phyloP scores from a whole-genome alignment of 2,888 invertebrate species.

The Mythimna impura region DNA sequence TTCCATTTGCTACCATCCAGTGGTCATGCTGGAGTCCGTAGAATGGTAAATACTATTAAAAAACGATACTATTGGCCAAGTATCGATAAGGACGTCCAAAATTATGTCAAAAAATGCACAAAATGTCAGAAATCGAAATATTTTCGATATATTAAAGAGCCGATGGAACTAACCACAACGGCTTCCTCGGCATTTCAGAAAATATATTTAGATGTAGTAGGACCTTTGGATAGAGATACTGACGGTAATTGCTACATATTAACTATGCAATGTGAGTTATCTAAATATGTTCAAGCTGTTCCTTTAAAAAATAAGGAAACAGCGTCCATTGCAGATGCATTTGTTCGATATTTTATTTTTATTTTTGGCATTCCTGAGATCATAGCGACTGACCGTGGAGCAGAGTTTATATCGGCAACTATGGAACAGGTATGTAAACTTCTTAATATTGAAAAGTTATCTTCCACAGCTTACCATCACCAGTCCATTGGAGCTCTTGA shows the following conservation, averaged over 20 bases:
- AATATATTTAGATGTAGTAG: too few species aligned
- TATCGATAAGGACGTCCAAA: constrained; percentile 21
- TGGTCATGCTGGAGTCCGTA: constrained; percentile 38
- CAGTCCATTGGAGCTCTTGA: constrained; percentile 39
- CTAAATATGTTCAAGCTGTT: constrained; percentile 14
- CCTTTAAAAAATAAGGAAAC: constrained; percentile 36
- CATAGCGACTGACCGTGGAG: constrained; percentile 28
- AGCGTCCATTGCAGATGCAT: constrained; percentile 22
- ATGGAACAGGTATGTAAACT: constrained; percentile 30
- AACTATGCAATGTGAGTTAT: constrained; percentile 28
- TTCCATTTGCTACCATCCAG: constrained; percentile 33
- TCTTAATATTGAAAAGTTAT: constrained; percentile 15
- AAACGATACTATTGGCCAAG: constrained; percentile 30
- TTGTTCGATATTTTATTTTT: constrained; percentile 30
- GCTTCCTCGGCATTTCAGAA: constrained; percentile 15
- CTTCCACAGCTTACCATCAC: constrained; percentile 25
- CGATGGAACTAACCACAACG: constrained; percentile 32
- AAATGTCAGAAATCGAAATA: constrained; percentile 34
- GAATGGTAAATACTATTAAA: constrained; percentile 39
- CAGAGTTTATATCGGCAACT: constrained; percentile 26
- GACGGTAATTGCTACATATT: constrained; percentile 23
- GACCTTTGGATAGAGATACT: constrained; percentile 19
- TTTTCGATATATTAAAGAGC: not conserved
- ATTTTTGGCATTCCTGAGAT: constrained; percentile 18
- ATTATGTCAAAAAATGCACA: constrained; percentile 27